Base-by-base conservation (phyloP, 2,888 invertebrate genomes). In the Meta bourneti region DNA sequence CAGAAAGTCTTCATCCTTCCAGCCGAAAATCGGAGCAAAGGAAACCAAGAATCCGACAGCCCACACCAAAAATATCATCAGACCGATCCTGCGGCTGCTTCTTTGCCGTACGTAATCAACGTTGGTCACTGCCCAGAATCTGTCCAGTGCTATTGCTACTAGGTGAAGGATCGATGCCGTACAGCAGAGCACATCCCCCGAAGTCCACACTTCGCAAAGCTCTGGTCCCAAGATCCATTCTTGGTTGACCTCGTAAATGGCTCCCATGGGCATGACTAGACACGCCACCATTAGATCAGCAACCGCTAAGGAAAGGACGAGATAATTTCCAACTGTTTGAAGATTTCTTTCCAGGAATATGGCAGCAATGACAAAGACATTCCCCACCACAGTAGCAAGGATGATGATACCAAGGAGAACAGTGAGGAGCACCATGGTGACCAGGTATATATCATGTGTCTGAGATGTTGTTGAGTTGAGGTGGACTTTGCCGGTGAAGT, bases 81-180 rank as follows among this genome's bases (percentile, higher is more conserved):
- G 96, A 94, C 98, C 97, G 95, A 99, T 98, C 93, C 98, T 96
- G 94, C 96, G 96, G 94, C 98, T 97, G 94, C 98, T 98, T 94
- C 99, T 96, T 93, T 97, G 97, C 95, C 98, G 98, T 94, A 98
- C 98, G 95, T 99, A 99, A 96, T 99, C 98, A 93, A 99, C 97
- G 95, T 98, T 97, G 92, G 99, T 99, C 94, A 99, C 98, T 91
- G 99, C 99, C 99, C 99, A 99, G 95, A 98, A 99, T 95, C 98
- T 97, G 96, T 99, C 98, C 94, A 98, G 96, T 93, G 99, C 98
- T 94, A 99, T 99, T 94, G 98, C 98, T 93, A 99, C 98, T 93
- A 99, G 96, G 95, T 99, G 99, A 94, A 99, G 96, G 95, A 99
- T 99, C 94, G 98, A 98, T 83, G 99, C 95, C 2, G 99, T 98